phyloP scores from a whole-genome alignment of 2,797 vertebrate genomes.

The Scleropages formosus region DNA sequence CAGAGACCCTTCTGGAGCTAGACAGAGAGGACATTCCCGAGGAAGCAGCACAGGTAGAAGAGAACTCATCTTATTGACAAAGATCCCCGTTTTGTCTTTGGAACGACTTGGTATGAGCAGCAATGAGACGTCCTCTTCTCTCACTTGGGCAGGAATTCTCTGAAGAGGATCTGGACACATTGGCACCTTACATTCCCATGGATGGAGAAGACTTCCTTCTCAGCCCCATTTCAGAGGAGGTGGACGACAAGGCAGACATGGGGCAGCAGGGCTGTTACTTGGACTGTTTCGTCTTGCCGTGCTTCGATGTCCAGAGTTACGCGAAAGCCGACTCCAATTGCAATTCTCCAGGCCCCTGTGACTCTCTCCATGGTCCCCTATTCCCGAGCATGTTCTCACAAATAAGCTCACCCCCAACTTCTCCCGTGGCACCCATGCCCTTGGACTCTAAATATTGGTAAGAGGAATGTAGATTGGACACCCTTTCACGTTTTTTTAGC shows the following conservation, averaged over 20 bases:
- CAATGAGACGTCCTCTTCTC: background rate
- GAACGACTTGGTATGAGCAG: background rate
- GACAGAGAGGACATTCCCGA: background rate
- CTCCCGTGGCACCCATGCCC: background rate
- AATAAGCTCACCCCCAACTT: background rate
- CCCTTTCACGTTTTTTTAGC: too few relatives aligned
- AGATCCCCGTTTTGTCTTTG: background rate
- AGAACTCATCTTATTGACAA: background rate
- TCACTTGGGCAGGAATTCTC: constrained; percentile 36
- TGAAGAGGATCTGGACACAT: constrained; percentile 50
- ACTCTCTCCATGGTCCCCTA: background rate
- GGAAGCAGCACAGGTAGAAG: constrained; percentile 11
- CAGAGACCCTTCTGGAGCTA: constrained; percentile 20
- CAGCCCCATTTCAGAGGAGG: constrained; percentile 35
- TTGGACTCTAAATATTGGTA: background rate
- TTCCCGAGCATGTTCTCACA: background rate
- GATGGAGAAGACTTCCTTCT: constrained; percentile 55
- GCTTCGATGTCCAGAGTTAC: background rate
- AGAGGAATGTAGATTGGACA: background rate
- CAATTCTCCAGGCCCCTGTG: background rate
- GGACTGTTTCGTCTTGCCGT: background rate
- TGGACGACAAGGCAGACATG: background rate
- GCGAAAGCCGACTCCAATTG: background rate
- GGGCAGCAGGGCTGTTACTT: background rate
- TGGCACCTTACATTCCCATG: constrained; percentile 58